Base-by-base conservation (phyloP, 1,140 invertebrate species). In the Drosophila sturtevanti region DNA sequence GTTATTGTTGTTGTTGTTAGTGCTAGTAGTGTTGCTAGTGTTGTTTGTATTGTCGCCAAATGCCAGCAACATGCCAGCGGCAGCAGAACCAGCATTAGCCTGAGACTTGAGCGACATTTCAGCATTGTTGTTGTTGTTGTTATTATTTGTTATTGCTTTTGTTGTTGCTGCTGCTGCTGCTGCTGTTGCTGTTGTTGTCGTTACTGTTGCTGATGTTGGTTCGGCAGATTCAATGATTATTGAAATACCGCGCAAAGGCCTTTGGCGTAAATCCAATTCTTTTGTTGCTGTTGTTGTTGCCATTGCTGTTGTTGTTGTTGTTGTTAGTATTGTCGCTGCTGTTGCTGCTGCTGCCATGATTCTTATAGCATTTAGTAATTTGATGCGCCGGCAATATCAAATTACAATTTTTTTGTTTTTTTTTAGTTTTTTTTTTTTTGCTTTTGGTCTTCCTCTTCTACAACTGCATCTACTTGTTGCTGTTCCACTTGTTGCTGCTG, bases 101-200 rank as follows among this genome's bases (percentile, higher is more conserved):
- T 87, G 81, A 63, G 81, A 85, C 78, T 85, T 85, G 74, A 81
- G 78, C 81, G 81, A 81, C 81, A 87, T 85, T 85, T 85, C 78
- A 70, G 73, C 67, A 52, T 48, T 52, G 41, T 63, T 63, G 60
- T n/a, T 61, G 59, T 27, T 62, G 44, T 24, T 21, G 56, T 11
- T 59, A 22, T 31, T 41, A 4, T 3, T 31, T 7, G 27, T 7
- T 31, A 18, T 18, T 24, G 54, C 68, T 74, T 68, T 63, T 63
- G 66, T 34, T 65, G 72, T 55, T 79, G 60, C 48, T 48, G 56
- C n/a, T 41, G 64, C 14, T 52, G 63, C 34, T 65, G 63, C 12
- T 54, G 51, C 59, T 74, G 63, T 22, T 69, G 52, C 24, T 64
- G 44, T 56, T 38, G 44, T 66, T 61, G 67, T 55, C 37, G 67